These are phyloP conservation scores for Corbicula japonica DNA, from an alignment of 2,888 invertebrate genomes.

Conservation along the genomic window DNA sequence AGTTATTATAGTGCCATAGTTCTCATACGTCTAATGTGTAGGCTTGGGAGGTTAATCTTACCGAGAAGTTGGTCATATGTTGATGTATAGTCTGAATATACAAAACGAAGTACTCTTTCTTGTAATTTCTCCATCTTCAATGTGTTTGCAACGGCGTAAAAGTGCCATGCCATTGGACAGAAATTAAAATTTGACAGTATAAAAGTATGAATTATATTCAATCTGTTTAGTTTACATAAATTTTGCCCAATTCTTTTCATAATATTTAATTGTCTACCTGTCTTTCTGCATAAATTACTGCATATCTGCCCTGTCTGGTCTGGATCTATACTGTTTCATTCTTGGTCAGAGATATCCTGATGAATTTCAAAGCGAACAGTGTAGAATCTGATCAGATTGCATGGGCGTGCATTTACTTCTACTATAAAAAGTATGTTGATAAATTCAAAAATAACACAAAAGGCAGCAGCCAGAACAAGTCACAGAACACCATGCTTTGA, in stretches of 20 bases:
- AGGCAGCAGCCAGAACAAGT: no score
- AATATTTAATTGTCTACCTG: slow-evolving; percentile 27
- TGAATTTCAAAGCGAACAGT: no score
- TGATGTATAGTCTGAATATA: slow-evolving; percentile 15
- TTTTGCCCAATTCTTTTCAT: slow-evolving; percentile 24
- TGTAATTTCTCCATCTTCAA: slow-evolving; percentile 24
- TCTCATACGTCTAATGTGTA: slow-evolving; percentile 23
- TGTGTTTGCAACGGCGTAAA: slow-evolving; percentile 21
- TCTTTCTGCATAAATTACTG: slow-evolving; percentile 29
- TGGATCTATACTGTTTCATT: no score
- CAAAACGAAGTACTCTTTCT: slow-evolving; percentile 35
- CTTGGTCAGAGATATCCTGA: no score
- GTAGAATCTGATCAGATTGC: no score
- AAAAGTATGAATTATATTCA: slow-evolving; percentile 35
- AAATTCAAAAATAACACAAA: no score
- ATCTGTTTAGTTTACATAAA: slow-evolving; percentile 11
- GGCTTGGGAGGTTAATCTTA: slow-evolving; percentile 21
- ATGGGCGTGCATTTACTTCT: no score
- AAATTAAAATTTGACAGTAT: slow-evolving; percentile 41
- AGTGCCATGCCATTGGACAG: slow-evolving; percentile 36
- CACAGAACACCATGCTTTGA: no score
- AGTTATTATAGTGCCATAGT: slow-evolving; percentile 39
- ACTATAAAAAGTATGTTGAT: no score
- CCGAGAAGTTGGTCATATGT: slow-evolving; percentile 12
- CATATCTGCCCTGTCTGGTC: no score